Base-by-base conservation (phyloP, 2,888 invertebrate genomes). In the Eristalinus sepulchralis region DNA sequence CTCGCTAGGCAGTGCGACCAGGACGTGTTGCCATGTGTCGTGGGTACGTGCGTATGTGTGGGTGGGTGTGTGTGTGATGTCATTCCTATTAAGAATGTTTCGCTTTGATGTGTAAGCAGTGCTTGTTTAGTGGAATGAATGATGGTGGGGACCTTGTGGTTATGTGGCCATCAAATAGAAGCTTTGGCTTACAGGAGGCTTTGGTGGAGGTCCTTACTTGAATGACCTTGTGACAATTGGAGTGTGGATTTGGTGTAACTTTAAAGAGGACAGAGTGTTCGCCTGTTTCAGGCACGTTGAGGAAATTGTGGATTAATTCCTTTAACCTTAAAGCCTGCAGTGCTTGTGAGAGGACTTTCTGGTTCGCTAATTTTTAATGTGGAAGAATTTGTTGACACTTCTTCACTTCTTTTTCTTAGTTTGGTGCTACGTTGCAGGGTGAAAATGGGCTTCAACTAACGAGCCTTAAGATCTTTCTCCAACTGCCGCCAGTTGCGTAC, bases 21-120 rank as follows among this genome's bases (percentile, higher is more conserved):
- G 76, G 80, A 80, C 84, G 62, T 84, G 77, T 67, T 33, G 59
- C 64, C 62, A 77, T n/a, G n/a, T n/a, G 53, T 66, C 77, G 67
- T 62, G 75, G 70, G 36, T 36, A n/a, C n/a, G n/a, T n/a, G n/a
- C n/a, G 27, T 27, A 5, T 27, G 27, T 27, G 27, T 27, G 27
- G 27, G 39, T 2, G 13, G 1, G 11, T 9, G 3, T 36, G 36
- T 36, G n/a, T 47, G 75, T 75, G 79, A 84, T 84, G 70, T 79
- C 79, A 75, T 83, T 79, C 22, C 59, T 9, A 84, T 71, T 67
- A 66, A 55, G 27, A 83, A 47, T 73, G 57, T 83, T 68, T 24
- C n/a, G 57, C 24, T 13, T 22, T 57, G 57, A 57, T 57, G 57
- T 57, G 22, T 22, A 10, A 24, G 22, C 22, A 22, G 55, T 0